Conservation (phyloP, 1,140 invertebrate genomes). For the Cherax destructor region DNA sequence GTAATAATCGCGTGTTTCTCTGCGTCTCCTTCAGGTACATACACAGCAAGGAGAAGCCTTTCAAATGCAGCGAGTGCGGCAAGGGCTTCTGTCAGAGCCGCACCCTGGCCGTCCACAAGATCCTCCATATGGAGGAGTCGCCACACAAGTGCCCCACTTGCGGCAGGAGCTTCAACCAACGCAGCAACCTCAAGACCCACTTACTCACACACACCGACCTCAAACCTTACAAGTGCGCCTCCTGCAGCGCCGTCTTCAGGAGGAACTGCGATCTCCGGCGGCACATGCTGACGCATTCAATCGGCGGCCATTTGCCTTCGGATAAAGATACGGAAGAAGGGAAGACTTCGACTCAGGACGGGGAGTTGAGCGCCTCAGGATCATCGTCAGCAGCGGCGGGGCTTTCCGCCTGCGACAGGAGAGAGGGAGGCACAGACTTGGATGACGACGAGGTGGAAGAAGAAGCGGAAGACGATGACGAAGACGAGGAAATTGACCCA, state of each 20-base stretch:
- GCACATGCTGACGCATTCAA: slow-evolving; percentile 89
- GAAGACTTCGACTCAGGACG: slow-evolving; percentile 64
- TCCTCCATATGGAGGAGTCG: slow-evolving; percentile 64
- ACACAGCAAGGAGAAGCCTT: slow-evolving; percentile 66
- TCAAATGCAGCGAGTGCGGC: slow-evolving; percentile 64
- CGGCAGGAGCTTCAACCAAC: slow-evolving; percentile 62
- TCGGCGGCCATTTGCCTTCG: slow-evolving; percentile 84
- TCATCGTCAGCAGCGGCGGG: slow-evolving; percentile 75
- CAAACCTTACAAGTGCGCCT: slow-evolving; percentile 63
- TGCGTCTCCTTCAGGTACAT: slow-evolving; percentile 46
- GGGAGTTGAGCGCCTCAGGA: slow-evolving; percentile 75
- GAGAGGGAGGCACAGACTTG: slow-evolving; percentile 41
- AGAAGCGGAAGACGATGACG: slow-evolving; percentile 58
- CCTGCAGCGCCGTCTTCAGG: slow-evolving; percentile 72
- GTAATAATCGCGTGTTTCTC: no score
- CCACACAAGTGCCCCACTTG: slow-evolving; percentile 65
- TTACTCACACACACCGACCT: slow-evolving; percentile 63
- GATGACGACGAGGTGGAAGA: slow-evolving; percentile 65
- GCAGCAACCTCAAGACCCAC: slow-evolving; percentile 64
- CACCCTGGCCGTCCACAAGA: slow-evolving; percentile 65
- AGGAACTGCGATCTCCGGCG: slow-evolving; percentile 84
- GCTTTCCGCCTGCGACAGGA: slow-evolving; percentile 66
- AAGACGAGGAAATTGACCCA: slow-evolving; percentile 70
- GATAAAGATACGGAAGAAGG: slow-evolving; percentile 81
- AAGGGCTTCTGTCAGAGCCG: slow-evolving; percentile 67